Evolutionary conservation across 2,888 invertebrate species (phyloP).

Genomic region (Julus scanicus): DNA sequence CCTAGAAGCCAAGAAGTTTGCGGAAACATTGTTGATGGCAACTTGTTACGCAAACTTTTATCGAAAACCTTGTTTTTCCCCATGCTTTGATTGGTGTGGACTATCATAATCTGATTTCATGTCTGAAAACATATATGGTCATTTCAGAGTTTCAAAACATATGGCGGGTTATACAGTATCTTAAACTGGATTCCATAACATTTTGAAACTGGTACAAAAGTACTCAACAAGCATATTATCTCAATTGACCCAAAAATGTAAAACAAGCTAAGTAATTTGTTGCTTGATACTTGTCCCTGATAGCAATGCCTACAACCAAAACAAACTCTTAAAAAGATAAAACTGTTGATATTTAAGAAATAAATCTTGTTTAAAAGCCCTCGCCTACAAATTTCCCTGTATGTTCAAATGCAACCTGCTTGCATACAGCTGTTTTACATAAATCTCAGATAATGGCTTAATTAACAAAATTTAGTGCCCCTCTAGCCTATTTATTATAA

Average conservation of each 20-base stretch:
- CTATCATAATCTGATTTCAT: no score
- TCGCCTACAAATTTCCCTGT: background rate
- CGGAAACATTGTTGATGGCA: no score
- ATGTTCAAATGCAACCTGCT: background rate
- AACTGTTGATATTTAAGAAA: background rate
- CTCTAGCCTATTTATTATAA: background rate
- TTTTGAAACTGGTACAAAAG: background rate
- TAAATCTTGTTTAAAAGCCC: background rate
- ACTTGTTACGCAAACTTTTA: no score
- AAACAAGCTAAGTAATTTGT: constrained; percentile 19
- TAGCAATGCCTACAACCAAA: constrained; percentile 4
- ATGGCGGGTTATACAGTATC: no score
- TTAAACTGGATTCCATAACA: background rate
- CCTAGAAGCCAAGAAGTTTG: no score
- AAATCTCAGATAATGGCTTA: background rate
- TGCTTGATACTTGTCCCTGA: background rate
- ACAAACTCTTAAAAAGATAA: background rate
- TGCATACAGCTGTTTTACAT: constrained; percentile 26
- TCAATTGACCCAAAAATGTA: constrained; percentile 20
- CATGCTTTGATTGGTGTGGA: no score
- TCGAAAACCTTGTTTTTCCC: no score
- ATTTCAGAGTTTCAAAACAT: no score
- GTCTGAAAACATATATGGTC: no score
- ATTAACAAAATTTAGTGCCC: constrained; percentile 14
- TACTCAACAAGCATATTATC: background rate